Percentiles rank a stretch among this genome's conserved stretches.
These are phyloP conservation scores for Rana temporaria DNA, from an alignment of 2,113 vertebrate genomes.

Conservation along the genomic window DNA sequence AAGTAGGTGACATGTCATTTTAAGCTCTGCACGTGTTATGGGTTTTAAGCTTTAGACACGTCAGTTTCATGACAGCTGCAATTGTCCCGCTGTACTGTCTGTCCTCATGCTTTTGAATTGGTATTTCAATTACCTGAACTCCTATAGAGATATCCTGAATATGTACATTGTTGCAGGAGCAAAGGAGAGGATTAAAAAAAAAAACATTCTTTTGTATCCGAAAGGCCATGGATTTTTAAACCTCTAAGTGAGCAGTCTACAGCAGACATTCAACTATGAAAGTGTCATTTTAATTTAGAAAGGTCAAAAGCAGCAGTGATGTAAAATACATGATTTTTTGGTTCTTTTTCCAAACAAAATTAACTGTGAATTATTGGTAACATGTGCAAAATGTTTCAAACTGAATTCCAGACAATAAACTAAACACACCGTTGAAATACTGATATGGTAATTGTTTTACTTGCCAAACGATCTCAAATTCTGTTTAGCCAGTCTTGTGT, in stretches of 20 bases:
- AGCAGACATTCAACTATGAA: background rate
- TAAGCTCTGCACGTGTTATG: slow-evolving; percentile 7
- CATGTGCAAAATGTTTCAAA: too few relatives aligned
- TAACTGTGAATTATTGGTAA: too few relatives aligned
- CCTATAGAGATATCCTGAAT: slow-evolving; percentile 19
- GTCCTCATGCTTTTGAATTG: slow-evolving; percentile 17
- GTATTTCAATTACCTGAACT: slow-evolving; percentile 10
- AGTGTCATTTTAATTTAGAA: background rate
- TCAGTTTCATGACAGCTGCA: slow-evolving; percentile 11
- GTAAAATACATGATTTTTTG: background rate
- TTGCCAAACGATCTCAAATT: too few relatives aligned
- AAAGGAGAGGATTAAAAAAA: slow-evolving; percentile 2
- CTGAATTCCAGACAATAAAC: too few relatives aligned
- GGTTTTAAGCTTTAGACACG: slow-evolving; percentile 27
- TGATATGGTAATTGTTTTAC: too few relatives aligned
- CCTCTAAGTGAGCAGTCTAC: background rate
- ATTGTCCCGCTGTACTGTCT: slow-evolving; percentile 27
- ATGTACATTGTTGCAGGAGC: slow-evolving; percentile 3
- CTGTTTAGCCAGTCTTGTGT: too few relatives aligned
- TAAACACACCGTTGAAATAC: too few relatives aligned
- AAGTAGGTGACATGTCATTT: slow-evolving; percentile 20
- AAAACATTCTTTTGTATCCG: background rate
- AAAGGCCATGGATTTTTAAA: slow-evolving; percentile 22
- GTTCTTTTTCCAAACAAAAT: too few relatives aligned
- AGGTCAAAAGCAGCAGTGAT: background rate